Evolutionary conservation across 2,797 vertebrate genomes (phyloP), one percentile per base, ranked within the genome.

Genomic region (Merluccius polli): DNA sequence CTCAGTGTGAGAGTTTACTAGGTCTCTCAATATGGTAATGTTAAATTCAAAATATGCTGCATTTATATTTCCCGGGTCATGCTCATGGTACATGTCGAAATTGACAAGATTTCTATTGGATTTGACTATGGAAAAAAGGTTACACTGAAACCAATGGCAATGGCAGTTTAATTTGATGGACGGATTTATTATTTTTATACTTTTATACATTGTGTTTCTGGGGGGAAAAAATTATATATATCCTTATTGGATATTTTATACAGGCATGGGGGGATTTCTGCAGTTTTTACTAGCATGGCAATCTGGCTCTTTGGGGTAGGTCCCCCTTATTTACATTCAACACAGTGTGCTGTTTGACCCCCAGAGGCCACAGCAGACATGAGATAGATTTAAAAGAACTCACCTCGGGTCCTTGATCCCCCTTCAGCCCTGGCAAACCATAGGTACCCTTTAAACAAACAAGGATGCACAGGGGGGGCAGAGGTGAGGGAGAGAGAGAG

Each of bases 401-500:
- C 91, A 97, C 96, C 93, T 94, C 91, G 83, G 88, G 79, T 84
- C 97, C 98, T 86, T 93, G 93, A 86, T 89, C 93, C 90, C 97
- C 98, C 79, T 36, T 85, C 70, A 90, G 87, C 77, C 97, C 97
- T 24, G 95, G 91, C n/a, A 88, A 87, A 74, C 97, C 96, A 29
- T 86, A 82, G 72, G 89, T 90, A 91, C 97, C 98, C 91, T 93
- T 86, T 90, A 94, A 90, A 74, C 91, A 94, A 93, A 85, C 72
- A 75, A 75, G 74, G 6, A 18, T 27, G 12, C 29, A 73, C 27
- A 27, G 38, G 29, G 32, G 18, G 24, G 8, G 36, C 41, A 3
- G 33, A 48, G 72, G 84, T 83, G 72, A 30, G 81, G 73, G 35
- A 78, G 31, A 82, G 75, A 79, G 74, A 80, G 24, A 77, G 52